phyloP scores from a whole-genome alignment of 2,888 invertebrate genomes.

The Adelognathus sp. region DNA sequence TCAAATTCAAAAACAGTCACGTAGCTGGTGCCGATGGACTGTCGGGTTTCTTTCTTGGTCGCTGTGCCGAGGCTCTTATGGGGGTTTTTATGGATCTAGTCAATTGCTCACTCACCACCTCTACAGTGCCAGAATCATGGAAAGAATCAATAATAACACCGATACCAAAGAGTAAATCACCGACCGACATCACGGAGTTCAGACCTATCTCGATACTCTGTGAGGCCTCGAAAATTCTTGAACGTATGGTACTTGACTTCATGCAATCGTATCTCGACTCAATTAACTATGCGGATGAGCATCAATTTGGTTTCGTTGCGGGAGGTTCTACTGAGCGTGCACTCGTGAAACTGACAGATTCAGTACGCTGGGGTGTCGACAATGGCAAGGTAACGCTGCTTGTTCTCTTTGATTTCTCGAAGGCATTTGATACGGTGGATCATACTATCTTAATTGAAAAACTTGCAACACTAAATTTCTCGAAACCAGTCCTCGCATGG shows the following conservation, averaged over 20 bases:
- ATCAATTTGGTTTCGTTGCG: neutral
- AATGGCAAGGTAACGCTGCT: neutral
- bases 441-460: neutral
- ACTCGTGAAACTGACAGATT: neutral
- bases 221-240: neutral
- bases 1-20: neutral
- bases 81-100: no score
- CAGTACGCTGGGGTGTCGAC: neutral
- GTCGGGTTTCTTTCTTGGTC: neutral
- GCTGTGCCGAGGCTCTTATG: no score
- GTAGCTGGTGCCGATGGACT: neutral
- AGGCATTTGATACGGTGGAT: conserved; percentile 10
- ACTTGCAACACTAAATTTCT: neutral
- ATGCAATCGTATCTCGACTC: neutral
- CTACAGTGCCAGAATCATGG: neutral
- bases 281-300: neutral
- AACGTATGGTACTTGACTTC: no score
- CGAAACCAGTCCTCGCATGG: neutral
- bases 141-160: neutral
- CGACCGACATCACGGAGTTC: neutral
- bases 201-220: conserved; percentile 2
- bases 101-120: neutral
- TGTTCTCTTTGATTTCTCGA: conserved; percentile 16
- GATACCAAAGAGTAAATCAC: neutral
- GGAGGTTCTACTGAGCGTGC: neutral